Percentiles rank a stretch among this genome's conserved stretches.
Evolutionary conservation across 1,140 invertebrate species (phyloP).

Genomic region (Cheumatopsyche charites): DNA sequence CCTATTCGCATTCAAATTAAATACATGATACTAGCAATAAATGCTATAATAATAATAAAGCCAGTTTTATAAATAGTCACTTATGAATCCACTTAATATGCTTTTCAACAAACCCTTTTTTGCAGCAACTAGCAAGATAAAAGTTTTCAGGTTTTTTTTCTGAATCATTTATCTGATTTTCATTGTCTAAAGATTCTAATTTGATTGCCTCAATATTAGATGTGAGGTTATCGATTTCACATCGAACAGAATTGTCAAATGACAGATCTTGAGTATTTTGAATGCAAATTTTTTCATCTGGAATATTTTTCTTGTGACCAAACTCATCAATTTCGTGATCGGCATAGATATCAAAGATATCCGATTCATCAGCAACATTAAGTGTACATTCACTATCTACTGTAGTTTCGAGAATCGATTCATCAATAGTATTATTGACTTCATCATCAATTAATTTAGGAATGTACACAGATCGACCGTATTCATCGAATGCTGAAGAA

Average conservation of each 20-base stretch:
- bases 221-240: neutral
- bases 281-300: slow-evolving; percentile 40
- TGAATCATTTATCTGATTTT: neutral
- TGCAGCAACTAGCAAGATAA: slow-evolving; percentile 42
- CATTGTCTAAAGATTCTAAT: neutral
- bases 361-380: slow-evolving; percentile 31
- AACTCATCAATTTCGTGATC: slow-evolving; percentile 57
- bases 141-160: slow-evolving; percentile 1
- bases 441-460: slow-evolving; percentile 23
- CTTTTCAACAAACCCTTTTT: slow-evolving; percentile 45
- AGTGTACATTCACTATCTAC: slow-evolving; percentile 14
- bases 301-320: slow-evolving; percentile 53
- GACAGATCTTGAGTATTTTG: neutral
- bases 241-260: neutral
- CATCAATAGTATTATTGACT: slow-evolving; percentile 47
- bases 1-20: too few species aligned
- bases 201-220: neutral
- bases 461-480: neutral
- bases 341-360: slow-evolving; percentile 57
- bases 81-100: too few species aligned
- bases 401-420: slow-evolving; percentile 52
- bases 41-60: neutral
- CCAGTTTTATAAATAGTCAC: too few species aligned
- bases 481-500: slow-evolving; percentile 37
- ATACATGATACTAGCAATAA: neutral